phyloP scores from a whole-genome alignment of 2,888 invertebrate genomes.

The Ochlodes sylvanus region DNA sequence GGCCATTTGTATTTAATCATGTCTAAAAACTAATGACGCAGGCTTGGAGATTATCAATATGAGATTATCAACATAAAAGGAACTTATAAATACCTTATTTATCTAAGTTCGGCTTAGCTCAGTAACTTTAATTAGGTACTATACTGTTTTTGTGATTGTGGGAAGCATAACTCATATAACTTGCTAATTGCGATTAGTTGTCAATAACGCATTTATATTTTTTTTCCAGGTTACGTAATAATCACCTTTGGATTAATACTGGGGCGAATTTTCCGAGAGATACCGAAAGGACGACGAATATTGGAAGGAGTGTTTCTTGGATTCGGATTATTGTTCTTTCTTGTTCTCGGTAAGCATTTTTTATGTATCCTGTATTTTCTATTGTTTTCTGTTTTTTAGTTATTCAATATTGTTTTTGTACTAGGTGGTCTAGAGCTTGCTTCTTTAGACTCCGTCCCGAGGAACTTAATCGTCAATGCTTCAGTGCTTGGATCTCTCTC shows the following conservation, averaged over 20 bases:
- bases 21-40: too few species aligned
- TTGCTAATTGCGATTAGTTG: not conserved
- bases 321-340: constrained; percentile 88
- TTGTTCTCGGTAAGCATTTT: constrained; percentile 83
- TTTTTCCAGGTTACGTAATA: constrained; percentile 86
- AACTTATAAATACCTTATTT: too few species aligned
- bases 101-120: not conserved
- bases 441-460: constrained; percentile 89
- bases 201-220: not conserved
- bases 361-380: constrained; percentile 11
- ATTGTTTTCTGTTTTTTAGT: not conserved
- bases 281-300: constrained; percentile 86
- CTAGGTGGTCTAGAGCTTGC: constrained; percentile 88
- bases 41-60: too few species aligned
- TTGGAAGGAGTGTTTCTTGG: constrained; percentile 89
- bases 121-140: not conserved
- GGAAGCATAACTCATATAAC: not conserved
- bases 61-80: too few species aligned
- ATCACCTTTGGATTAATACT: constrained; percentile 88
- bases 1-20: too few species aligned
- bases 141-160: not conserved
- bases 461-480: constrained; percentile 88
- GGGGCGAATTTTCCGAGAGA: constrained; percentile 87
- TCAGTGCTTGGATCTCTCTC: constrained; percentile 89
- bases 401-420: constrained; percentile 30